Percentiles rank a stretch among this genome's conserved stretches.
Conservation (phyloP, 2,113 vertebrate genomes). For the Solenodon paradoxus region DNA sequence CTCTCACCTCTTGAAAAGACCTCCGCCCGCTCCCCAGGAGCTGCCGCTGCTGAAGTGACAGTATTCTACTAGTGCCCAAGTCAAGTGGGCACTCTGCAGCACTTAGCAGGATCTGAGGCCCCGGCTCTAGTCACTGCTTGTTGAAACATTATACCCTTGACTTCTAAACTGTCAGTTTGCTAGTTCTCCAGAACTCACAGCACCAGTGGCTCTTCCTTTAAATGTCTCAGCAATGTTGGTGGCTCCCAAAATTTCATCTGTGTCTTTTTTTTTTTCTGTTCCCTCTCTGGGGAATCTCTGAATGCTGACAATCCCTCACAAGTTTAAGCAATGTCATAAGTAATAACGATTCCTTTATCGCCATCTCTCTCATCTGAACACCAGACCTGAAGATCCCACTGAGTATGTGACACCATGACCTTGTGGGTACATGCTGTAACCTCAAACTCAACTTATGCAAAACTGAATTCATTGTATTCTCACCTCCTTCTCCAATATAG, state of each 20-base stretch:
- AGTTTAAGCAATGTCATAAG: neutral
- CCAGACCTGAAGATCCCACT: neutral
- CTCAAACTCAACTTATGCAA: neutral
- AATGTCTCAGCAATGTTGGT: neutral
- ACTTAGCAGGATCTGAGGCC: neutral
- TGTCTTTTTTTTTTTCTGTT: neutral
- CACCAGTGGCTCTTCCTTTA: neutral
- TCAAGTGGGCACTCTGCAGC: neutral
- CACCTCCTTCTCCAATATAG: neutral
- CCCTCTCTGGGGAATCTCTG: neutral
- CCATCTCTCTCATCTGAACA: neutral
- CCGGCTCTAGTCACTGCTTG: neutral
- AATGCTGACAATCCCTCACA: neutral
- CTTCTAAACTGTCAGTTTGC: neutral
- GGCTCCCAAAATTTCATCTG: fast-evolving
- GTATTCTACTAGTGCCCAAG: neutral
- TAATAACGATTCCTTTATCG: neutral
- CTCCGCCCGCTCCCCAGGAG: neutral
- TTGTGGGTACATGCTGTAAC: neutral
- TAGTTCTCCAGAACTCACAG: neutral
- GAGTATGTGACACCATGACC: neutral
- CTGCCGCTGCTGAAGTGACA: neutral
- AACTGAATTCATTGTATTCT: neutral
- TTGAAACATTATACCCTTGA: neutral
- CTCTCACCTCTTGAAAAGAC: neutral